Percentiles rank a stretch among this genome's conserved stretches.
Evolutionary conservation across 2,797 vertebrate species (phyloP).

Genomic region (Crenuchus spilurus): DNA sequence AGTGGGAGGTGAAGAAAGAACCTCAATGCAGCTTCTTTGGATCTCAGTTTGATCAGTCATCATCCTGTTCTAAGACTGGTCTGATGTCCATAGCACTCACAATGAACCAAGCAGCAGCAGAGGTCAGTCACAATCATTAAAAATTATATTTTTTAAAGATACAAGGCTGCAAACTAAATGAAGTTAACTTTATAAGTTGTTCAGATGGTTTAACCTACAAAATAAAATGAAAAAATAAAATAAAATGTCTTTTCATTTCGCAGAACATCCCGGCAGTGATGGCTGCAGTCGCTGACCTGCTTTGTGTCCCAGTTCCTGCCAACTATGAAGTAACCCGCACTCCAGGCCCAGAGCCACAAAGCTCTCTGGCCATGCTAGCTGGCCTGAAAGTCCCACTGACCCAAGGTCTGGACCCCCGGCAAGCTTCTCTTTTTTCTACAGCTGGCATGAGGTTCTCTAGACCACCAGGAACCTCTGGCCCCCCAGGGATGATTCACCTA

Average conservation of each 20-base stretch:
- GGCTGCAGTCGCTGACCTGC: constrained; percentile 87
- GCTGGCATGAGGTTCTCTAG: constrained; percentile 66
- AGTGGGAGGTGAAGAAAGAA: constrained; percentile 89
- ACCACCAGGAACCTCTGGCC: constrained; percentile 66
- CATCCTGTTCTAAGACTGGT: constrained; percentile 87
- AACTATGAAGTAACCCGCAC: constrained; percentile 82
- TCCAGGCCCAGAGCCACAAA: constrained; percentile 66
- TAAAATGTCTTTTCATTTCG: constrained; percentile 8
- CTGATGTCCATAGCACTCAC: constrained; percentile 94
- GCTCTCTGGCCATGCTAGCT: constrained; percentile 68
- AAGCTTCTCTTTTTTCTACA: constrained; percentile 71
- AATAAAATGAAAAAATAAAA: background rate
- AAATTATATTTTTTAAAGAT: no score
- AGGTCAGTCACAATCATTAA: no score
- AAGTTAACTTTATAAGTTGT: no score
- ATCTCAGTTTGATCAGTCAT: constrained; percentile 77
- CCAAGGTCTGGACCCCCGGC: constrained; percentile 71
- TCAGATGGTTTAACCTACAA: background rate
- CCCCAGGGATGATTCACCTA: constrained; percentile 11
- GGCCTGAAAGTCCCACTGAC: constrained; percentile 67
- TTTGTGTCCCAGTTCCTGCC: constrained; percentile 83
- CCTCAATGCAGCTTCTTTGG: constrained; percentile 76
- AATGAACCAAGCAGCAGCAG: constrained; percentile 87
- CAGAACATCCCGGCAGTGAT: constrained; percentile 91
- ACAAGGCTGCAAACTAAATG: background rate